These are phyloP conservation scores for Stegophylla sp. DNA, from an alignment of 2,888 invertebrate genomes.

Conservation along the genomic window DNA sequence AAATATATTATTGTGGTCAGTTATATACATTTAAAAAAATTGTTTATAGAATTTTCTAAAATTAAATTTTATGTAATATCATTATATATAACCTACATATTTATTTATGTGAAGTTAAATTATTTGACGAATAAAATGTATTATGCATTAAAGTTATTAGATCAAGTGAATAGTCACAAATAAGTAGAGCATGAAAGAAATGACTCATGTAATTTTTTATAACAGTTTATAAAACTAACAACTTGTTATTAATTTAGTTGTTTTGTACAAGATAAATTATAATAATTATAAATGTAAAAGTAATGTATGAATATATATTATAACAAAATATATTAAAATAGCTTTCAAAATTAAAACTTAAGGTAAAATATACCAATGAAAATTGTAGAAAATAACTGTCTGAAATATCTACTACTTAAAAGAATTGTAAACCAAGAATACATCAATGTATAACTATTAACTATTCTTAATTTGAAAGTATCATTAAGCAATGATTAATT, in stretches of 20 bases:
- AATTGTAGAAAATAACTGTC: too few relatives aligned
- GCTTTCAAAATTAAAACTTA: too few relatives aligned
- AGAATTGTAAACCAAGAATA: too few relatives aligned
- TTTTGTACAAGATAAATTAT: not conserved
- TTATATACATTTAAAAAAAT: too few relatives aligned
- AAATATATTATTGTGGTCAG: slow-evolving; percentile 35
- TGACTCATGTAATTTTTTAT: not conserved
- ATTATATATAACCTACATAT: not conserved
- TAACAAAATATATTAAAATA: too few relatives aligned
- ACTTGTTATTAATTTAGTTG: not conserved
- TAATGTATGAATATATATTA: too few relatives aligned
- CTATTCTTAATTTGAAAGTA: not conserved
- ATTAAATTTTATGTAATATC: not conserved
- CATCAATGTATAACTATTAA: too few relatives aligned
- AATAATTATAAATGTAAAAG: too few relatives aligned
- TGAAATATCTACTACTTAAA: too few relatives aligned
- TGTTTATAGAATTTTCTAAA: not conserved
- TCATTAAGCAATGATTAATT: too few relatives aligned
- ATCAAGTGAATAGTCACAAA: slow-evolving; percentile 22
- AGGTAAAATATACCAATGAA: too few relatives aligned
- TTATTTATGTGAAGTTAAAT: not conserved
- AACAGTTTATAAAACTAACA: not conserved
- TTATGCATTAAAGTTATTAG: slow-evolving; percentile 1
- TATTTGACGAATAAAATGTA: not conserved
- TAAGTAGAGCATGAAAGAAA: slow-evolving; percentile 24